Evolutionary conservation across 2,113 vertebrate species (phyloP).

Genomic region (Apodemus speciosus): DNA sequence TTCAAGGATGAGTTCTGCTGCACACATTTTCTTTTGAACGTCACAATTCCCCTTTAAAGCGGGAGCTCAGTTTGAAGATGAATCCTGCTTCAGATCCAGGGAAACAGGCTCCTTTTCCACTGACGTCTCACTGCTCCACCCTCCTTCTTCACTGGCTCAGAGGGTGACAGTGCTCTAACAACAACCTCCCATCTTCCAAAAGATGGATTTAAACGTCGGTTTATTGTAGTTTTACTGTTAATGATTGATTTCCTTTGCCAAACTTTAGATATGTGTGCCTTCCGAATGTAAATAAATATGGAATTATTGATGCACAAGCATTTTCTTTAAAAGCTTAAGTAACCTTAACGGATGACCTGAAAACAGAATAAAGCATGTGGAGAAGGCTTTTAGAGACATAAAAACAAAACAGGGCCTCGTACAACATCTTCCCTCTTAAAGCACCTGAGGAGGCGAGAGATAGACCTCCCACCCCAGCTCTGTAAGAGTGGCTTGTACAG

Average conservation of each 20-base stretch:
- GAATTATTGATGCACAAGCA: neutral
- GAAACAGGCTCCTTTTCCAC: neutral
- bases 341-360: neutral
- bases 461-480: neutral
- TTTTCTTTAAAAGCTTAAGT: neutral
- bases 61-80: neutral
- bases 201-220: neutral
- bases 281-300: neutral
- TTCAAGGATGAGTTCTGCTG: neutral
- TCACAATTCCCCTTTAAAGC: neutral
- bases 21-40: slow-evolving; percentile 14
- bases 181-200: neutral
- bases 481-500: neutral
- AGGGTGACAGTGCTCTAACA: neutral
- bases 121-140: neutral
- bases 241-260: neutral
- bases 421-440: slow-evolving; percentile 30
- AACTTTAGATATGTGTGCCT: neutral
- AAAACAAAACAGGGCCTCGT: neutral
- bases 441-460: neutral
- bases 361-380: neutral
- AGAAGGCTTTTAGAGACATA: neutral
- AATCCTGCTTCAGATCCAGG: slow-evolving; percentile 9
- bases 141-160: slow-evolving; percentile 4
- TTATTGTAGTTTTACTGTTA: neutral